Conservation (phyloP, 2,113 vertebrate genomes). For the Elephantulus edwardii region DNA sequence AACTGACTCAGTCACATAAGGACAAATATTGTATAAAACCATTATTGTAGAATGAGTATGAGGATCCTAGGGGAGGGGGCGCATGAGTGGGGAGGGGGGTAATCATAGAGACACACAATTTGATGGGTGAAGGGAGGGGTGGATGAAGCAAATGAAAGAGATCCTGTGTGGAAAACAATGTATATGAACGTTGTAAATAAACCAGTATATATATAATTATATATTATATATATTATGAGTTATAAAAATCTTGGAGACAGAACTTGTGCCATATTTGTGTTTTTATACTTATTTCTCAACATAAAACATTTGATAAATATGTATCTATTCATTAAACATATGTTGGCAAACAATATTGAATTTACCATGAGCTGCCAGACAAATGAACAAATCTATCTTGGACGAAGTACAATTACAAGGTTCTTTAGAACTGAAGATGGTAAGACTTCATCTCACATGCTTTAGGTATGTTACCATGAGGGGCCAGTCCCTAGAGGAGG, state of each 20-base stretch:
- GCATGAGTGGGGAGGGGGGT: too few species aligned
- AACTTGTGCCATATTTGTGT: background rate
- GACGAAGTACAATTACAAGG: background rate
- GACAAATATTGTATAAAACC: too few species aligned
- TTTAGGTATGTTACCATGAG: background rate
- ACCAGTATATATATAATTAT: too few species aligned
- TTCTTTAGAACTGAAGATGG: background rate
- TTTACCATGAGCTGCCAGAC: background rate
- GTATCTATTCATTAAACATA: background rate
- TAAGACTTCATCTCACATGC: background rate
- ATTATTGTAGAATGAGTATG: too few species aligned
- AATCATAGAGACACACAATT: too few species aligned
- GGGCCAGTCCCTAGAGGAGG: background rate
- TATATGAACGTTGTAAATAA: too few species aligned
- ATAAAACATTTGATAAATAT: conserved; percentile 42
- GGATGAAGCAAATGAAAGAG: too few species aligned
- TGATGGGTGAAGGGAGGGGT: too few species aligned
- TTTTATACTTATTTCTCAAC: background rate
- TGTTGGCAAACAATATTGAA: background rate
- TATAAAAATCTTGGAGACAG: background rate
- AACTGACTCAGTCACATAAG: too few species aligned
- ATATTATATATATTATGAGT: too few species aligned
- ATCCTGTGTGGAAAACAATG: too few species aligned
- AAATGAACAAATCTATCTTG: background rate
- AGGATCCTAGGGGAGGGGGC: too few species aligned